Evolutionary conservation across 2,888 invertebrate genomes (phyloP).

Genomic region (Conomelus anceps): DNA sequence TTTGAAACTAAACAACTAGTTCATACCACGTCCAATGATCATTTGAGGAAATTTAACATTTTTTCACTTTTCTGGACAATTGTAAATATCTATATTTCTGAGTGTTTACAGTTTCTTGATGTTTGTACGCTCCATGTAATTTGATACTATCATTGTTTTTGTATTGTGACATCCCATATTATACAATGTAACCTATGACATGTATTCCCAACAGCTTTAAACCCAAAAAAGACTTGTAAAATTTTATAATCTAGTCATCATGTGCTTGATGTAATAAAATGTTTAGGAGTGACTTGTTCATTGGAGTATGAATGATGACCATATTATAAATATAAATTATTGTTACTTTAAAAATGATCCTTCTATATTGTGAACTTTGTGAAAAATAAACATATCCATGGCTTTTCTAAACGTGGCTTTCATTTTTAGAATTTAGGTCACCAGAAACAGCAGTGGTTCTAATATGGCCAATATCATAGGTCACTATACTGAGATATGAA

Average conservation of each 20-base stretch:
- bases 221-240: background rate
- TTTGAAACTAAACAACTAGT: background rate
- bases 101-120: background rate
- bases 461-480: too few relatives aligned
- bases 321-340: background rate
- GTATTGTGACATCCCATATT: background rate
- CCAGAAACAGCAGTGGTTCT: too few relatives aligned
- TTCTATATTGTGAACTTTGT: background rate
- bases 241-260: background rate
- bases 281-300: background rate
- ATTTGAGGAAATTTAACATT: background rate
- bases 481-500: too few relatives aligned
- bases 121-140: background rate
- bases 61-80: background rate
- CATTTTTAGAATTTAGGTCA: background rate
- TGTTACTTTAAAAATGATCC: background rate
- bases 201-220: background rate
- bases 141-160: background rate
- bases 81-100: background rate
- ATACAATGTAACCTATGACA: background rate
- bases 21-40: background rate
- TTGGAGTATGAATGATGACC: background rate
- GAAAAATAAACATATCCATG: background rate
- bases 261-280: background rate
- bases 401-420: background rate